Base-by-base conservation (phyloP, 1,140 invertebrate genomes). In the Penaeus indicus region DNA sequence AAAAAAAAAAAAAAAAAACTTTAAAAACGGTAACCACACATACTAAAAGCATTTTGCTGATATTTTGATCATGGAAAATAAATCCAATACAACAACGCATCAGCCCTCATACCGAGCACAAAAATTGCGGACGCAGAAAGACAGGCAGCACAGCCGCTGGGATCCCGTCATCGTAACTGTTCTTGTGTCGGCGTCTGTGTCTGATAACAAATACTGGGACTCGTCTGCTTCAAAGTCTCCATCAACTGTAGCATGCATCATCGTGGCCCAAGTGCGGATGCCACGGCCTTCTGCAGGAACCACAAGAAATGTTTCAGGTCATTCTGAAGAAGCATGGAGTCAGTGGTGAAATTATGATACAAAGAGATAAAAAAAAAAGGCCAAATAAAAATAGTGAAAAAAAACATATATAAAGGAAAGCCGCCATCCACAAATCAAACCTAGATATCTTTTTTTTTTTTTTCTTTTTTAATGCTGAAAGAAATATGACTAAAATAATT, bases 211-310 rank as follows among this genome's bases (percentile, higher is more conserved):
- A 78, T 87, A 90, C 72, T 90, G 89, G 25, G 84, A 90, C 64
- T 90, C 89, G 61, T 90, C 89, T 63, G 89, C 84, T 72, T 90
- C 85, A 80, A 90, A 90, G 47, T 90, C 89, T 78, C 79, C 85
- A 60, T 89, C 88, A 22, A 67, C 81, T 42, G 67, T 27, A 32
- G 89, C 80, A 81, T 86, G 62, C 89, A 90, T 90, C 85, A 86
- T 90, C 75, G 60, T 85, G 38, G 82, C 27, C 8, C 54, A 21
- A 47, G n/a, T n/a, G 47, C 32, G 42, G 54, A 25, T 32, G 82
- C 47, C 82, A 19, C 27, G 25, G 62, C 38, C 32, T 61, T 63
- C 82, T 84, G 60, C 11, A 42, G 63, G 27, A 64, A 64, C 16
- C 16, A 13, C 16, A 16, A 54, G 10, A 54, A 54, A 16, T 11